Evolutionary conservation across 1,140 invertebrate genomes (phyloP), one percentile per base, ranked within the genome.

Genomic region (Pectinophora gossypiella): DNA sequence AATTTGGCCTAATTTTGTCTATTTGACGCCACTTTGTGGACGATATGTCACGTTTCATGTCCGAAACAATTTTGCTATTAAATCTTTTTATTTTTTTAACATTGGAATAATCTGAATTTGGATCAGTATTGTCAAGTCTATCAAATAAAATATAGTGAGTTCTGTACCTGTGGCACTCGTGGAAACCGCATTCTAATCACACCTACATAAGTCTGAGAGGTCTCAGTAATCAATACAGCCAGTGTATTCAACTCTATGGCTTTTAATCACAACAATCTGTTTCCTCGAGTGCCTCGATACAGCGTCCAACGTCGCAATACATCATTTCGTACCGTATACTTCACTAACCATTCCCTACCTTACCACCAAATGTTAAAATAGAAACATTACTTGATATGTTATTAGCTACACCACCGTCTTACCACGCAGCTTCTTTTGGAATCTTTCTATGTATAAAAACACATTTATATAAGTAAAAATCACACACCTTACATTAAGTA

Each of bases 321-420:
- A 27, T 12, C n/a, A 40, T 40, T 40, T 40, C 36, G 16, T 64
- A 76, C 64, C 68, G 60, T 66, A 64, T 56, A 70, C 64, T 64
- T 85, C 79, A 85, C 82, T 85, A 85, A 85, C 82, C 79, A 60
- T 76, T 67, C 53, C 64, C 45, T 51, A 40, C 49, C 27, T 49
- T 44, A 55, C 68, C 59, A 56, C 54, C 69, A 66, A 53, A 52
- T 66, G 59, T 70, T 68, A 63, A 64, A 80, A 74, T 68, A 70
- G 61, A 83, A 87, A 82, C 73, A 75, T 83, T 78, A 75, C 72
- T 68, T 87, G 83, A 87, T 87, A 87, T 87, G 83, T 87, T 70
- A 86, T 80, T 82, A 75, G 64, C 83, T 85, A 83, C 71, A 72
- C 68, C 75, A 51, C 63, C 64, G 48, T 61, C 59, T 60, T 62